These are phyloP conservation scores for Palythoa heliodiscus DNA, from an alignment of 92 coral and sea anemone species.

Conservation along the genomic window DNA sequence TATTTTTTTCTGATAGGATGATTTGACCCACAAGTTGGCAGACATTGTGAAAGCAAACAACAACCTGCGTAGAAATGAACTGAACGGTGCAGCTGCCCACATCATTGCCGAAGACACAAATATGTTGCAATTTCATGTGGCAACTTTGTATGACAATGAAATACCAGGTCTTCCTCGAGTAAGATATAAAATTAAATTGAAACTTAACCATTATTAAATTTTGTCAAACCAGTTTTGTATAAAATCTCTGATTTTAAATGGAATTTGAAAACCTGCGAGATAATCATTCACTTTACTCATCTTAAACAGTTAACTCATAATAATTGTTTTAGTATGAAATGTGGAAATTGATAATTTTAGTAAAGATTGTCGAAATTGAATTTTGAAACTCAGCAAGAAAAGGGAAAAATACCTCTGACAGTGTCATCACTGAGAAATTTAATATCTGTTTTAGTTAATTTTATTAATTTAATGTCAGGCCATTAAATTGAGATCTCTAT, in stretches of 20 bases:
- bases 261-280: too few relatives aligned
- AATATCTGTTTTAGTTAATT: too few relatives aligned
- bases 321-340: too few relatives aligned
- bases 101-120: slow-evolving; percentile 97
- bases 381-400: too few relatives aligned
- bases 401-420: too few relatives aligned
- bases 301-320: too few relatives aligned
- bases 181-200: not conserved
- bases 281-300: too few relatives aligned
- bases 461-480: not conserved
- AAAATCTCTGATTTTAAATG: too few relatives aligned
- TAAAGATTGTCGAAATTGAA: too few relatives aligned
- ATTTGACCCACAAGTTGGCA: slow-evolving; percentile 96
- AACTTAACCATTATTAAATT: not conserved
- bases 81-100: slow-evolving; percentile 99
- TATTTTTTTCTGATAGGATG: slow-evolving; percentile 78
- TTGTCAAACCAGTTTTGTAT: too few relatives aligned
- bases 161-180: slow-evolving; percentile 99
- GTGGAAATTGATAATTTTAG: too few relatives aligned
- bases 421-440: too few relatives aligned
- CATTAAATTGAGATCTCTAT: not conserved
- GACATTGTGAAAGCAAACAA: slow-evolving; percentile 96
- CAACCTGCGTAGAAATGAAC: slow-evolving; percentile 89
- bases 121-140: slow-evolving; percentile 97
- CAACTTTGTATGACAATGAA: slow-evolving; percentile 95